Base-by-base conservation (phyloP, 1,140 invertebrate genomes). In the Maniola jurtina region DNA sequence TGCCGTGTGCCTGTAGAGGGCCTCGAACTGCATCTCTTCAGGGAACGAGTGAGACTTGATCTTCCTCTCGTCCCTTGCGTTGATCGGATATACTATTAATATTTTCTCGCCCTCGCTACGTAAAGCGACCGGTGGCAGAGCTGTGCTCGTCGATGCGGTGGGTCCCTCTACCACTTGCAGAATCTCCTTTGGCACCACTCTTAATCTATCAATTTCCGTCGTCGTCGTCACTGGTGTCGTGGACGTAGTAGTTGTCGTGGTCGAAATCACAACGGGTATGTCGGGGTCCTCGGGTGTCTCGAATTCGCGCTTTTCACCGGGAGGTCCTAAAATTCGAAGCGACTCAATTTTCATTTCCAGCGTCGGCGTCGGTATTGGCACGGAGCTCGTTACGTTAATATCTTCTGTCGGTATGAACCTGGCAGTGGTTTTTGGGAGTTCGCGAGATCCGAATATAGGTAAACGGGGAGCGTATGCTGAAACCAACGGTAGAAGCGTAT, bases 401-500 rank as follows among this genome's bases (percentile, higher is more conserved):
- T 89, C 80, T 61, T 90, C 84, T 5, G 83, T 88, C 0, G 91
- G 91, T 55, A 92, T 90, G 73, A 86, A 92, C 55, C 84, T 81
- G 3, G 87, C 81, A 35, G 82, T 86, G 0, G 81, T 73, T 63
- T 84, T 86, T 10, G 85, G 80, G 8, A 81, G 42, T 68, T 90
- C 88, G 36, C 85, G 71, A 3, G 89, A 80, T 6, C 90, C 89
- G 66, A 93, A 93, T 73, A 93, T 89, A n/a, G 93, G 92, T 66
- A 94, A 92, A 38, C 92, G 94, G 0, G 95, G 95, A 3, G 95
- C 95, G 77, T 96, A 95, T 45, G 95, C 94, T 1, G 95, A 96
- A 5, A 96, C 95, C 6, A 96, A 75, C 0, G 95, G 95, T 55
- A 95, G 78, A 9, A 96, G 85, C 0, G 95, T 96, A 75, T 95